Percentiles rank a stretch among this genome's conserved stretches.
Evolutionary conservation across 2,113 vertebrate species (phyloP).

Genomic region (Myotis lucifugus): DNA sequence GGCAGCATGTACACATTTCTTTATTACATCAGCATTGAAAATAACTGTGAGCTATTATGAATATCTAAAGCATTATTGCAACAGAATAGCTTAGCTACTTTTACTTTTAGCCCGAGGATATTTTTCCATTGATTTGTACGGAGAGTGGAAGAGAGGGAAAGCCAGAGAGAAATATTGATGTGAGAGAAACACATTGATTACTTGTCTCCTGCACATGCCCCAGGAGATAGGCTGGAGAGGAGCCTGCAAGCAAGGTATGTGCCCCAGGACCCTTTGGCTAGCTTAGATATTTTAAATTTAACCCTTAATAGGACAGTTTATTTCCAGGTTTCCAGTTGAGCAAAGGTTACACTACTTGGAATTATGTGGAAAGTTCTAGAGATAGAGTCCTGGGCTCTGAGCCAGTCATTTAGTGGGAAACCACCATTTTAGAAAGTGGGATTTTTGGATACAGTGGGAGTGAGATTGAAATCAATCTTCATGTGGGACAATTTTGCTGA

Average conservation of each 20-base stretch:
- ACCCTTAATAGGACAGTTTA: not conserved
- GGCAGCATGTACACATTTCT: not conserved
- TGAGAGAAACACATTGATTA: too few species aligned
- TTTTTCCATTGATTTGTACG: too few species aligned
- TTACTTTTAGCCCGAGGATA: too few species aligned
- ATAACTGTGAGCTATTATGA: not conserved
- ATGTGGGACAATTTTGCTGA: not conserved
- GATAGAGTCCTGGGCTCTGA: conserved; percentile 39
- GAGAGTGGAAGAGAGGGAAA: too few species aligned
- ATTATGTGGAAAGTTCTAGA: conserved; percentile 19
- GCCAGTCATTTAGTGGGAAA: conserved; percentile 44
- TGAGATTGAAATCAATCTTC: not conserved
- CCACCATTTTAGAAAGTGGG: not conserved
- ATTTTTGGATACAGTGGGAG: not conserved
- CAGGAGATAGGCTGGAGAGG: too few species aligned
- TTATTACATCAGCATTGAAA: not conserved
- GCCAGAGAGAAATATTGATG: too few species aligned
- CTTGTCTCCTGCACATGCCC: too few species aligned
- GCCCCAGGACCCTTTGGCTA: too few species aligned
- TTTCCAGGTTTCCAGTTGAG: conserved; percentile 25
- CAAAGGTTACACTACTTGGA: not conserved
- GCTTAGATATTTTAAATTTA: conserved; percentile 23
- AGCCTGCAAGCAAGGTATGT: too few species aligned
- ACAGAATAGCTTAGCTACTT: not conserved
- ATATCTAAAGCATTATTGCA: not conserved